Evolutionary conservation across 2,888 invertebrate genomes (phyloP), one percentile per base, ranked within the genome.

Genomic region (Luffia ferchaultella): DNA sequence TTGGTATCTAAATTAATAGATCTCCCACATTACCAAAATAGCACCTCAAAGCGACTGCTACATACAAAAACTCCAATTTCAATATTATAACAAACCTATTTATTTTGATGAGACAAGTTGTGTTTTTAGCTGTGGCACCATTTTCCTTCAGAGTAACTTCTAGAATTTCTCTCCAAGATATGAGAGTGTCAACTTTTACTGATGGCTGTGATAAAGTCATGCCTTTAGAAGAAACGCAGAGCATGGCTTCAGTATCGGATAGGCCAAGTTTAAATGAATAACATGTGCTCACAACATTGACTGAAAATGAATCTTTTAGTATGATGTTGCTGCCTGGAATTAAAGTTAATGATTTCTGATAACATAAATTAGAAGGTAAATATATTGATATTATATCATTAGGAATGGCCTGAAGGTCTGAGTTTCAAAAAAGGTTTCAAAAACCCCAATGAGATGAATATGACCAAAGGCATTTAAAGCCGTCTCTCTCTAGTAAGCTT

Each of bases 261-360:
- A 90, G 67, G 15, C 88, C 87, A 48, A 89, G 87, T 46, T 80
- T 77, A 62, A 87, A 85, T 2, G 90, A 88, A 66, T 90, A 84
- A 30, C 83, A 78, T 20, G 89, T 90, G 53, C 88, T 85, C 2
- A 89, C 74, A 55, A 91, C 70, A 2, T 88, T 89, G 45, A 91
- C 85, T 40, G 86, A 82, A 63, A 86, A 89, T 42, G 75, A 73
- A 61, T 79, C 76, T 70, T 77, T 78, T 60, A 75, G 67, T 55
- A 64, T 79, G 74, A 60, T 77, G 73, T 65, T 87, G 64, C 62
- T 78, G 74, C 67, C 82, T 83, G 78, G 52, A 77, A 77, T 57
- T 58, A 20, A 17, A 46, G 30, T 30, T 30, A 30, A 12, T 7
- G 3, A 30, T 12, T 3, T 3, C 3, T 30, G 12, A 30, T 12